Evolutionary conservation across 2,888 invertebrate genomes (phyloP).

Genomic region (Ethmia dodecea): DNA sequence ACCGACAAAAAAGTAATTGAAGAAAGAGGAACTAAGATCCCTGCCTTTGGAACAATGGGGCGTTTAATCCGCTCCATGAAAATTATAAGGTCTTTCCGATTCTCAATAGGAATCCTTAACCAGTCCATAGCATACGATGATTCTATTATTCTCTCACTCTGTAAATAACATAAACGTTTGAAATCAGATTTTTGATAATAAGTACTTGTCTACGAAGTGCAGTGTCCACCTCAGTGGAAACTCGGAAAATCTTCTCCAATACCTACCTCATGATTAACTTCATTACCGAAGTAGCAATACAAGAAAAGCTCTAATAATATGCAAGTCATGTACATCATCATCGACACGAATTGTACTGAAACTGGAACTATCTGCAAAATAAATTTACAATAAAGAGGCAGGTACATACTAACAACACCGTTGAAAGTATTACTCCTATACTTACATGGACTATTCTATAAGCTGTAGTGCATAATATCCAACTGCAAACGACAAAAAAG

Average conservation of each 20-base stretch:
- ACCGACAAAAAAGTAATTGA: slow-evolving; percentile 58
- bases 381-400: neutral
- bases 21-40: slow-evolving; percentile 55
- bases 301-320: slow-evolving; percentile 41
- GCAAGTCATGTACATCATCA: slow-evolving; percentile 45
- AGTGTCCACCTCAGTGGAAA: too few species aligned
- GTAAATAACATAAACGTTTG: too few species aligned
- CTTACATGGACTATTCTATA: slow-evolving; percentile 29
- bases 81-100: slow-evolving; percentile 37
- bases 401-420: too few species aligned
- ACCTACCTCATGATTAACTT: slow-evolving; percentile 36
- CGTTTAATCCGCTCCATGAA: slow-evolving; percentile 61
- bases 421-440: too few species aligned
- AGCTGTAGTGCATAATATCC: slow-evolving; percentile 34
- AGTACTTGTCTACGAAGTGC: too few species aligned
- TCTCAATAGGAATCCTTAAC: slow-evolving; percentile 28
- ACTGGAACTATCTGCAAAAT: slow-evolving; percentile 33
- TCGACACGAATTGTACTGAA: slow-evolving; percentile 43
- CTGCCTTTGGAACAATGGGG: slow-evolving; percentile 53
- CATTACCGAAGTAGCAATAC: slow-evolving; percentile 48
- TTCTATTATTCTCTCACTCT: slow-evolving; percentile 34
- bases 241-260: neutral
- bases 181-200: neutral
- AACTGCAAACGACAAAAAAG: slow-evolving; percentile 30
- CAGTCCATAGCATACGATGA: slow-evolving; percentile 46